phyloP scores from a whole-genome alignment of 2,888 invertebrate species.

The Clepsis dumicolana region DNA sequence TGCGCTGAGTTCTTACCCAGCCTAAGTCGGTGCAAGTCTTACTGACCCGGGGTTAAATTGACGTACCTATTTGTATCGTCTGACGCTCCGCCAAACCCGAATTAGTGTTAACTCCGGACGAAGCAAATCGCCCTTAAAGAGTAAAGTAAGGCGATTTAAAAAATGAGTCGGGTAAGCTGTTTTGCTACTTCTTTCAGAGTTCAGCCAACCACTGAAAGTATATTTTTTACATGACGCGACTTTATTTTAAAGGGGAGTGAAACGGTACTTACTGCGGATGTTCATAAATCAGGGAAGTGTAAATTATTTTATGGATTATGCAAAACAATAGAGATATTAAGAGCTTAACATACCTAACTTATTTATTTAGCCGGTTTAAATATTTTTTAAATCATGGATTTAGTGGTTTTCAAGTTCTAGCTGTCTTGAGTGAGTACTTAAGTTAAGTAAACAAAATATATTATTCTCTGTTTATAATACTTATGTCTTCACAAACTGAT shows the following conservation, averaged over 20 bases:
- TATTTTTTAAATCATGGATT: no score
- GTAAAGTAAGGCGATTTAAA: slow-evolving; percentile 25
- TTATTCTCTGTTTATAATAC: not conserved
- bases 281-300: not conserved
- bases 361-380: no score
- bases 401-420: no score
- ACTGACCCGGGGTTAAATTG: no score
- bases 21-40: no score
- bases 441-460: no score
- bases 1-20: no score
- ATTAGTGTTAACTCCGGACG: no score
- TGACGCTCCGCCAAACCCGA: no score
- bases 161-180: slow-evolving; percentile 17
- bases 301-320: not conserved
- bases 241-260: slow-evolving; percentile 6
- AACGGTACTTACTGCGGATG: not conserved
- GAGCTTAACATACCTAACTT: not conserved
- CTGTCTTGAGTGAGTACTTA: no score
- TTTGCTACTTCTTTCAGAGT: slow-evolving; percentile 14
- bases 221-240: slow-evolving; percentile 8
- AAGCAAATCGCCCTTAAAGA: no score
- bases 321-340: not conserved
- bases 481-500: not conserved
- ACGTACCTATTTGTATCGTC: no score
- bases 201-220: not conserved